Evolutionary conservation across 1,140 invertebrate genomes (phyloP), one percentile per base, ranked within the genome.

Genomic region (Caenorhabditis inopinata): DNA sequence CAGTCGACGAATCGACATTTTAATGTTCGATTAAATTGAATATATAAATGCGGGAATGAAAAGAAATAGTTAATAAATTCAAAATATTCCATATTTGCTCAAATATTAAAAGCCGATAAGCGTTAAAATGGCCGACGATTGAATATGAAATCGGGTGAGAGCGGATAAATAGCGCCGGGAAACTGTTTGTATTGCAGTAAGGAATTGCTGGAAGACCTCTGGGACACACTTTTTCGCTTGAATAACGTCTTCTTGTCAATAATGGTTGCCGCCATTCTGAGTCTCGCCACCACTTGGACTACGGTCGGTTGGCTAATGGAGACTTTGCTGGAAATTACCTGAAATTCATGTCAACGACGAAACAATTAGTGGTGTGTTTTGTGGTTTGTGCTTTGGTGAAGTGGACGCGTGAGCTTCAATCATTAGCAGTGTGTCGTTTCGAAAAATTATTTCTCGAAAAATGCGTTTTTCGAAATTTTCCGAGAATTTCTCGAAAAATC

Each of bases 251-350:
- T 68, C 9, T 68, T 68, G 9, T 68, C 58, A 38, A 68, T 29
- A 21, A 68, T 68, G 18, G 58, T 68, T 18, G 58, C 58, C n/a
- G 58, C 32, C 58, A 68, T 68, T n/a, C 35, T 58, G 4, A 29
- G 51, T 14, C 23, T 21, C 23, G 16, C 49, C 27, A 25, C 49
- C 23, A 51, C 49, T 25, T 51, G 49, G 49, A 51, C 27, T 2
- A 58, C 27, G 3, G 25, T 58, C 27, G 53, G 53, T 23, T 29
- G 53, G 18, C 32, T 38, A 18, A 38, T 21, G 4, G 32, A 12
- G 29, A 68, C 58, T 42, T 68, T 14, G 58, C 58, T 68, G 58
- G 58, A 68, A 68, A 68, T 68, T 68, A 68, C 58, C 58, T 68
- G 58, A 68, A 68, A 68, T 32, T 68, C 27, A n/a, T 58, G 25